These are phyloP conservation scores for Paradisaea rubra DNA, from an alignment of 2,113 vertebrate species.

Conservation along the genomic window DNA sequence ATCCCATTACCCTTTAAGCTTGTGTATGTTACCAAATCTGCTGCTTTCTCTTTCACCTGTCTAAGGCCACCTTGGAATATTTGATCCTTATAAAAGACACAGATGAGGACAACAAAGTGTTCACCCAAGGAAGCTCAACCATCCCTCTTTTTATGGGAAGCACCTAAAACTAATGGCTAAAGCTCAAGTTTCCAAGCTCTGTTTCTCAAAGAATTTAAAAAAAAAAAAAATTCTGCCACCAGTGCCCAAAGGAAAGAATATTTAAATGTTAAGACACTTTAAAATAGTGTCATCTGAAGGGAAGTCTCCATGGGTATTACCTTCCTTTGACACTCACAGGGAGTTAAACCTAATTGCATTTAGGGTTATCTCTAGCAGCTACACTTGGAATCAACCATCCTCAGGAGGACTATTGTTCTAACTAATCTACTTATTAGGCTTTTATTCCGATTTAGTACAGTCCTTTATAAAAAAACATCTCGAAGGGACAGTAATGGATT, in stretches of 20 bases:
- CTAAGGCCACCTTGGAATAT: constrained; percentile 40
- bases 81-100: constrained; percentile 49
- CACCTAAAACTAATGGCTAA: constrained; percentile 37
- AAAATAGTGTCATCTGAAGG: constrained; percentile 62
- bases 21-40: constrained; percentile 3
- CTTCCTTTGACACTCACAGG: constrained; percentile 63
- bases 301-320: constrained; percentile 56
- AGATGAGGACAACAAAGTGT: constrained; percentile 5
- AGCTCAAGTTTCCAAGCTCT: constrained; percentile 18
- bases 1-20: constrained; percentile 15
- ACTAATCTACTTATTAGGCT: constrained; percentile 77
- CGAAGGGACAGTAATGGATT: constrained; percentile 60
- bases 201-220: constrained; percentile 36
- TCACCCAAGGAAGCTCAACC: constrained; percentile 1
- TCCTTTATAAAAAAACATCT: constrained; percentile 64
- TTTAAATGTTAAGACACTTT: constrained; percentile 66
- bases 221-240: constrained; percentile 35
- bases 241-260: constrained; percentile 61
- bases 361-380: constrained; percentile 73
- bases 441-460: constrained; percentile 72
- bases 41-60: neutral
- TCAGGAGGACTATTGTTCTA: constrained; percentile 76
- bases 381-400: constrained; percentile 63
- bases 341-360: constrained; percentile 75
- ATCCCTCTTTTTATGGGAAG: constrained; percentile 49